A percentile compares a stretch with the other conserved stretches of the same genome.
Conservation (phyloP, 2,888 invertebrate genomes). For the Zonitis immaculata region DNA sequence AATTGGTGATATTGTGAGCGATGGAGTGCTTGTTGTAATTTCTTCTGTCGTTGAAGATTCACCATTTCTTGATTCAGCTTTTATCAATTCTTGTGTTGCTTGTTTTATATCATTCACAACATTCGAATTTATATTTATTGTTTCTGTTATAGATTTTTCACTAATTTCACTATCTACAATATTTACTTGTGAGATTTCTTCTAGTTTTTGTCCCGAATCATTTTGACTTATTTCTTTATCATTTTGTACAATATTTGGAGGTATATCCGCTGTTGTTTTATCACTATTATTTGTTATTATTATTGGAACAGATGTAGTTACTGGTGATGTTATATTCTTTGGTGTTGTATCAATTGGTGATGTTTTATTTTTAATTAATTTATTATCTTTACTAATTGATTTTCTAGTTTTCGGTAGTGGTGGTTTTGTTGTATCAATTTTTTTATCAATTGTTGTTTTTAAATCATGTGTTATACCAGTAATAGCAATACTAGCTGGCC, state of each 20-base stretch:
- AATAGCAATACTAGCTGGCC: constrained; percentile 79
- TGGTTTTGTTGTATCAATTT: constrained; percentile 49
- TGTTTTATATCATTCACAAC: constrained; percentile 12
- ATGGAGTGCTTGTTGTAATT: constrained; percentile 1
- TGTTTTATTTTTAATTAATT: constrained; percentile 21
- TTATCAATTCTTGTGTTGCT: constrained; percentile 13
- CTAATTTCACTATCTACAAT: background rate
- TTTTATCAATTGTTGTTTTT: constrained; percentile 28
- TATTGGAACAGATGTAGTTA: constrained; percentile 6
- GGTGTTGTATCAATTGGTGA: constrained; percentile 31
- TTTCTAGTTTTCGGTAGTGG: constrained; percentile 50
- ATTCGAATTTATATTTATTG: background rate
- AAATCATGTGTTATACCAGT: constrained; percentile 64
- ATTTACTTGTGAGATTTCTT: constrained; percentile 5
- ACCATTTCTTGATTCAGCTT: constrained; percentile 10
- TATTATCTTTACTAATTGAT: constrained; percentile 39
- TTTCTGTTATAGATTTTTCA: background rate
- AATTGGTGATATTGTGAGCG: constrained; percentile 6
- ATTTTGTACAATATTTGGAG: constrained; percentile 25
- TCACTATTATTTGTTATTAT: constrained; percentile 8
- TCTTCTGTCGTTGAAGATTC: background rate
- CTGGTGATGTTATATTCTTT: constrained; percentile 24
- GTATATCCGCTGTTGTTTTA: constrained; percentile 21
- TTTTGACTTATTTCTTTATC: constrained; percentile 16
- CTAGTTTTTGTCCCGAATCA: constrained; percentile 9